Evolutionary conservation across 2,888 invertebrate genomes (phyloP).

Genomic region (Drosophila hawaiiensis): DNA sequence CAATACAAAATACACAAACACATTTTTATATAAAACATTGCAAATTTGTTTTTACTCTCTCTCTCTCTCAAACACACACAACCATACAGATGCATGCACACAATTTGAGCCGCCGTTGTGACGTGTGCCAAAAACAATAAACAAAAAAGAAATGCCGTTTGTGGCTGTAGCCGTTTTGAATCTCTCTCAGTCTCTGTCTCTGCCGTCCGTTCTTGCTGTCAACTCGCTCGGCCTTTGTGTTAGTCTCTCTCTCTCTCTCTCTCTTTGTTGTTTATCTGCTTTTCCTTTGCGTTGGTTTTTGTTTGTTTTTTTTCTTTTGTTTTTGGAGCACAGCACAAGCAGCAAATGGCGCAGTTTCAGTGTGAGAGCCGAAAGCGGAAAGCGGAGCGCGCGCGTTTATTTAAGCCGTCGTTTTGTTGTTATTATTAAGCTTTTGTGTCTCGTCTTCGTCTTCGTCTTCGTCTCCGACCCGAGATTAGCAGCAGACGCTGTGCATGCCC

Average conservation of each 20-base stretch:
- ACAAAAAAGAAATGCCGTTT: conserved; percentile 27
- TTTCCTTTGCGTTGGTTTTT: conserved; percentile 26
- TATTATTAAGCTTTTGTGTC: conserved; percentile 37
- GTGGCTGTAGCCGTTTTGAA: background rate
- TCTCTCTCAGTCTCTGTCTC: conserved; percentile 7
- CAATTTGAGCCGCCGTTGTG: conserved; percentile 49
- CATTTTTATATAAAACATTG: conserved; percentile 23
- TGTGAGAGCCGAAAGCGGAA: background rate
- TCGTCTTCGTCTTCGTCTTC: conserved; percentile 1
- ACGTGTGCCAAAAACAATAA: conserved; percentile 47
- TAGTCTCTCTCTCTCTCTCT: conserved; percentile 1
- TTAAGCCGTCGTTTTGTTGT: conserved; percentile 25
- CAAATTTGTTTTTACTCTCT: conserved; percentile 19
- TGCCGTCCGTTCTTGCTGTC: background rate
- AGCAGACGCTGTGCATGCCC: conserved; percentile 9
- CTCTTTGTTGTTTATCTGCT: conserved; percentile 42
- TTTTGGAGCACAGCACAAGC: conserved; percentile 36
- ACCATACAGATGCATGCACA: background rate
- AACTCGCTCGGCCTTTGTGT: conserved; percentile 11
- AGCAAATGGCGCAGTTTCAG: conserved; percentile 54
- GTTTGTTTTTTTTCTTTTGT: conserved; percentile 20
- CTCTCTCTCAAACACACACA: conserved; percentile 13
- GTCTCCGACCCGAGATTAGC: conserved; percentile 31
- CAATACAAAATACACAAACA: background rate
- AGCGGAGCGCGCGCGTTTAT: conserved; percentile 16